Evolutionary conservation across 2,797 vertebrate species (phyloP).

Genomic region (Hippocampus kuda): DNA sequence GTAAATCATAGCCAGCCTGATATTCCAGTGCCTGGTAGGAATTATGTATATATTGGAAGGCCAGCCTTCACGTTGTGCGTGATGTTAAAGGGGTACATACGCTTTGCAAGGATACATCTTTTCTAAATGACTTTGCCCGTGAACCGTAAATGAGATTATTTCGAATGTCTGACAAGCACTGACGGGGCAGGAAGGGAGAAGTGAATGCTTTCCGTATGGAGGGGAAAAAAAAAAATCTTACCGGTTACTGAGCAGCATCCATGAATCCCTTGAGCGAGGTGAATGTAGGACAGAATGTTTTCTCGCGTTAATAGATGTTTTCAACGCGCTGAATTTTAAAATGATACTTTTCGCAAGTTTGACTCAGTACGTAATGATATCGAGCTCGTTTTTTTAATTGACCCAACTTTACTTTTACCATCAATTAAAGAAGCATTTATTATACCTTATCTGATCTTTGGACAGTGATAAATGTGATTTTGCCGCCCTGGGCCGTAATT

Average conservation of each 20-base stretch:
- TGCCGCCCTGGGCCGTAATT: slow-evolving; percentile 17
- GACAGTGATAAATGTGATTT: slow-evolving; percentile 3
- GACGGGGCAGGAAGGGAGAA: not conserved
- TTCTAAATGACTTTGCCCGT: not conserved
- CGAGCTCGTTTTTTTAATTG: slow-evolving; percentile 3
- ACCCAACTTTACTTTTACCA: slow-evolving; percentile 4
- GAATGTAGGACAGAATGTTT: slow-evolving; percentile 7
- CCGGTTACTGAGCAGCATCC: not conserved
- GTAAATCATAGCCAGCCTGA: not conserved
- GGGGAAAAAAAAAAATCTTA: not conserved
- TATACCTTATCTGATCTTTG: slow-evolving; percentile 9
- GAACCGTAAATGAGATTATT: not conserved
- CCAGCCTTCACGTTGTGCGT: not conserved
- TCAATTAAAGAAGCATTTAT: not conserved
- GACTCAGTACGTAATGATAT: not conserved
- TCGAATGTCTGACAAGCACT: slow-evolving; percentile 1
- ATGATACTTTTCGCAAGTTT: not conserved
- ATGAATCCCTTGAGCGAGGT: not conserved
- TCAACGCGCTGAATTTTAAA: not conserved
- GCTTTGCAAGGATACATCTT: not conserved
- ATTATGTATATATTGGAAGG: not conserved
- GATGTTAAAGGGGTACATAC: not conserved
- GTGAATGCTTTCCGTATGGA: not conserved
- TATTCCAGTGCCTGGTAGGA: not conserved
- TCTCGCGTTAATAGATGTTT: not conserved